Percentiles rank a stretch among this genome's conserved stretches.
Conservation (phyloP, 2,797 vertebrate genomes). For the Nyctalus aviator region DNA sequence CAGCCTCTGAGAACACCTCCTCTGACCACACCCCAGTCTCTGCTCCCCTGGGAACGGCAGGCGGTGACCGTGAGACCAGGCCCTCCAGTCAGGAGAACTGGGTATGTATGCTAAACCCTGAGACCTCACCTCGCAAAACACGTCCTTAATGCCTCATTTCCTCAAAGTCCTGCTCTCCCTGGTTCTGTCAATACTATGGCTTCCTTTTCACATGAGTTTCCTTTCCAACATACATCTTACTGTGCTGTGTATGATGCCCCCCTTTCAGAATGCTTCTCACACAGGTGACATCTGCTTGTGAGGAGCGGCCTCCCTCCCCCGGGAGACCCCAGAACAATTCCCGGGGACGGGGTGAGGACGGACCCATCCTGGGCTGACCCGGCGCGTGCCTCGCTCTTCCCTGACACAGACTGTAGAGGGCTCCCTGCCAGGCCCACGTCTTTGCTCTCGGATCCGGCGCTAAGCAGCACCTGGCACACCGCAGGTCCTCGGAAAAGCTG, state of each 20-base stretch:
- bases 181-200: not conserved
- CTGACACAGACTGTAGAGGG: not conserved
- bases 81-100: not conserved
- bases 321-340: not conserved
- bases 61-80: not conserved
- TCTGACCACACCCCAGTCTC: fast-evolving
- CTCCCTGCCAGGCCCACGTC: fast-evolving
- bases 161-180: not conserved
- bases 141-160: not conserved
- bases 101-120: not conserved
- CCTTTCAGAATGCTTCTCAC: slow-evolving; percentile 35
- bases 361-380: not conserved
- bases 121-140: not conserved
- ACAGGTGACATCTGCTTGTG: not conserved
- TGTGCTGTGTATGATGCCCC: not conserved
- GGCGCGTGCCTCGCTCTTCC: fast-evolving
- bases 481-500: not conserved
- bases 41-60: not conserved
- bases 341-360: not conserved
- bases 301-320: not conserved
- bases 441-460: not conserved
- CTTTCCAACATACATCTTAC: slow-evolving; percentile 2
- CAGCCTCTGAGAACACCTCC: not conserved
- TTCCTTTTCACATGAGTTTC: slow-evolving; percentile 18
- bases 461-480: fast-evolving